A percentile compares a stretch with the other conserved stretches of the same genome.
phyloP scores from a whole-genome alignment of 2,113 vertebrate genomes.

The Dicaeum eximium region DNA sequence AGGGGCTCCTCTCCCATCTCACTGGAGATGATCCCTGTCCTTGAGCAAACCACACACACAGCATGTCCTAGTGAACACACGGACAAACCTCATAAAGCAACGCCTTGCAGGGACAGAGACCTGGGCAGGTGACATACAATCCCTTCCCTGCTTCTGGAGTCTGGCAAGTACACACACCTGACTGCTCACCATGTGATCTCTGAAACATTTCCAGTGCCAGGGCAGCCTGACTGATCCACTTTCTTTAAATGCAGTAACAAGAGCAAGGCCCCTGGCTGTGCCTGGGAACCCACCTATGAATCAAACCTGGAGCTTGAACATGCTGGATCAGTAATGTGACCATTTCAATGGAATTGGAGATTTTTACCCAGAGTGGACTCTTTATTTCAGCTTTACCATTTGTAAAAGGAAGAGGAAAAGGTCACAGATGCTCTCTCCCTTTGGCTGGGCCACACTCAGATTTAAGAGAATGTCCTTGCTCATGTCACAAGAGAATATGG shows the following conservation, averaged over 20 bases:
- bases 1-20: background rate
- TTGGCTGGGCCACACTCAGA: constrained; percentile 42
- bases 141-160: background rate
- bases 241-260: background rate
- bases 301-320: constrained; percentile 20
- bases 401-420: constrained; percentile 66
- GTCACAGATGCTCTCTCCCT: constrained; percentile 59
- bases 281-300: background rate
- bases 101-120: background rate
- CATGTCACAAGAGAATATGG: constrained; percentile 61
- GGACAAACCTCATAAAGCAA: background rate
- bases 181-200: background rate
- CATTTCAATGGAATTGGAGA: constrained; percentile 69
- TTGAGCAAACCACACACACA: background rate
- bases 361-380: constrained; percentile 73
- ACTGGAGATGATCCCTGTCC: background rate
- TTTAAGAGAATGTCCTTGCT: constrained; percentile 65
- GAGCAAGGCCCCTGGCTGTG: background rate
- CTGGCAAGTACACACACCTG: background rate
- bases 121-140: background rate
- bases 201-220: background rate
- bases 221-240: background rate
- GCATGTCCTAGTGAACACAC: background rate
- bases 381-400: constrained; percentile 76
- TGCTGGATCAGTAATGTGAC: constrained; percentile 57